Evolutionary conservation across 2,113 vertebrate genomes (phyloP).

Genomic region (Gymnarchus niloticus): DNA sequence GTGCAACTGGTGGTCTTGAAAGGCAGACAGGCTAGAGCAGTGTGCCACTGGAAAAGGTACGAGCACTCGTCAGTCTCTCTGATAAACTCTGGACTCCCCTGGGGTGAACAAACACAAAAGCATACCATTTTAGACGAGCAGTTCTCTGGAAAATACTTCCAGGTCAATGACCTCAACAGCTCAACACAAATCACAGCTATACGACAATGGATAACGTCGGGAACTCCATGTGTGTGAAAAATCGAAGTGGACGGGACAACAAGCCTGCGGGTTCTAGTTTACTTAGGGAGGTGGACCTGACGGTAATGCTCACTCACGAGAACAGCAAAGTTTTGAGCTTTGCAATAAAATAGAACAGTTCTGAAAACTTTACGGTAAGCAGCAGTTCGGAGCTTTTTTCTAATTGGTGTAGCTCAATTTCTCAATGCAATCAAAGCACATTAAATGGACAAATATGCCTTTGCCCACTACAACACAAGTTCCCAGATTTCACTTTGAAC

Average conservation of each 20-base stretch:
- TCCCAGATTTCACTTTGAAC: background rate
- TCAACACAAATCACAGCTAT: background rate
- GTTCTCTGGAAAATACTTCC: background rate
- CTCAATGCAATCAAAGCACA: too few relatives aligned
- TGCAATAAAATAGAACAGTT: background rate
- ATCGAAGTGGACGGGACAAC: background rate
- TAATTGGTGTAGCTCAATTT: background rate
- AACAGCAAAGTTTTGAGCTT: background rate
- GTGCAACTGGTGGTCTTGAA: slow-evolving; percentile 79
- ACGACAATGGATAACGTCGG: background rate
- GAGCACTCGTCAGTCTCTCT: slow-evolving; percentile 86
- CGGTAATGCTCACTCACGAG: background rate
- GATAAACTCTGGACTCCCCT: slow-evolving; percentile 76
- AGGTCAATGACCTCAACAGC: background rate
- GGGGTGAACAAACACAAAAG: background rate
- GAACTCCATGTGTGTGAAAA: background rate
- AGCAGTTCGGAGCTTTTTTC: background rate
- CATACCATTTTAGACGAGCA: background rate
- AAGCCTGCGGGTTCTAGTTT: background rate
- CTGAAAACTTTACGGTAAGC: background rate
- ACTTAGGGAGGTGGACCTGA: background rate
- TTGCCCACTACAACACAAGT: background rate
- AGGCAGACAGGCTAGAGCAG: slow-evolving; percentile 76
- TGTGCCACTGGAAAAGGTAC: slow-evolving; percentile 89
- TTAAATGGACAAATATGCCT: background rate